Conservation (phyloP, 2,888 invertebrate genomes). For the Ormyrus labotus region DNA sequence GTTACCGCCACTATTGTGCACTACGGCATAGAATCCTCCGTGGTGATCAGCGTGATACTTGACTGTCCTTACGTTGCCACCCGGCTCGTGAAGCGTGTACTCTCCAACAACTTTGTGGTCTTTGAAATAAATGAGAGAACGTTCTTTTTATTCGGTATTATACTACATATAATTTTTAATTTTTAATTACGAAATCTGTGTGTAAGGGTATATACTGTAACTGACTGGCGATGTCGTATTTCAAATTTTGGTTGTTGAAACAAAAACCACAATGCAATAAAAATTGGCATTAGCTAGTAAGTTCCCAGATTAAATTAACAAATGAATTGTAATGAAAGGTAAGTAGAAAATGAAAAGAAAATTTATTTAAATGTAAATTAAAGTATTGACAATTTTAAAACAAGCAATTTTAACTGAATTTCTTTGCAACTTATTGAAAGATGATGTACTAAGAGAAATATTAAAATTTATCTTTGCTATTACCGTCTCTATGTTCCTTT, state of each 20-base stretch:
- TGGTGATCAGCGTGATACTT: conserved; percentile 72
- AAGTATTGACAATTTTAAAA: no score
- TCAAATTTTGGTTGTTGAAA: no score
- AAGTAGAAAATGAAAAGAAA: no score
- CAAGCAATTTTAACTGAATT: no score
- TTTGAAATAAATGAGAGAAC: neutral
- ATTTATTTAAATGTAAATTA: no score
- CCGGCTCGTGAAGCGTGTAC: conserved; percentile 73
- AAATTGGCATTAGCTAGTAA: no score
- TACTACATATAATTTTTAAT: neutral
- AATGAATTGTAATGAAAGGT: no score
- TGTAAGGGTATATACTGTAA: no score
- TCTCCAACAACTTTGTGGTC: conserved; percentile 68
- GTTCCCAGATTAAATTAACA: no score
- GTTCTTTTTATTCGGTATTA: neutral
- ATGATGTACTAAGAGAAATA: neutral
- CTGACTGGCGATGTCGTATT: no score
- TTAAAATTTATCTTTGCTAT: neutral
- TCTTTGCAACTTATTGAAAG: no score
- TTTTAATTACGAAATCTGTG: neutral
- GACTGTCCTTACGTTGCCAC: conserved; percentile 70
- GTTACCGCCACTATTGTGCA: conserved; percentile 71
- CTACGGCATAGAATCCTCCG: conserved; percentile 73
- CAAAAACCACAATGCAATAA: no score
- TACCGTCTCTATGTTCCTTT: conserved; percentile 26